Evolutionary conservation across 2,888 invertebrate genomes (phyloP), one percentile per base, ranked within the genome.

Genomic region (Macaria liturata): DNA sequence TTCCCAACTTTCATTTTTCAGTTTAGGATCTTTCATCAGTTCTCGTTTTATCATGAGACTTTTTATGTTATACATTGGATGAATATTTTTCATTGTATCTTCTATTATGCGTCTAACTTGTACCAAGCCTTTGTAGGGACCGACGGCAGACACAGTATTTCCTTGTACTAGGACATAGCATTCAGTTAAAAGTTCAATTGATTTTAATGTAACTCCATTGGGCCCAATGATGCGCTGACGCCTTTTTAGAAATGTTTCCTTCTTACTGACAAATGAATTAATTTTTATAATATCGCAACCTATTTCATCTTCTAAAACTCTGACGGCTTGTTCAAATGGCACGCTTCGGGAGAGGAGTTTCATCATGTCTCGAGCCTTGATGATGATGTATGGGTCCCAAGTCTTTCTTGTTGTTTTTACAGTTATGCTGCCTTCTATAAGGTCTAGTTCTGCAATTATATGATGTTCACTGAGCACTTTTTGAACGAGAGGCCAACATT

Each of bases 21-120:
- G 83, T 75, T 95, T 95, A 0, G 98, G 97, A 92, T 99, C 98
- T 87, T 98, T 98, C 73, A 96, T 96, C 56, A 99, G 86, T 86
- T 99, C 99, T 69, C 96, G 93, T 83, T 99, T 99, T 51, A 99
- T 98, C 99, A 99, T 99, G 51, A 99, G 86, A 3, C 97, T 96
- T 91, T 99, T 97, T 1, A 99, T 98, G 76, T 98, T 99, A 80
- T 99, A 99, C 83, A 99, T 98, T 0, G 99, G 99, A 92, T 99
- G 99, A 55, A 99, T 94, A 84, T 99, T 99, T 79, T 97, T 97
- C 99, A 99, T 99, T 0, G 98, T 98, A 72, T 99, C 99, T 77
- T 96, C 96, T 1, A 97, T 97, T 73, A 99, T 97, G 70, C 96
- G 95, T 56, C 98, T 93, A 0, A 97, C 97, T 83, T 97, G 96